Conservation (phyloP, 1,140 invertebrate species). For the Steinernema feltiae region DNA sequence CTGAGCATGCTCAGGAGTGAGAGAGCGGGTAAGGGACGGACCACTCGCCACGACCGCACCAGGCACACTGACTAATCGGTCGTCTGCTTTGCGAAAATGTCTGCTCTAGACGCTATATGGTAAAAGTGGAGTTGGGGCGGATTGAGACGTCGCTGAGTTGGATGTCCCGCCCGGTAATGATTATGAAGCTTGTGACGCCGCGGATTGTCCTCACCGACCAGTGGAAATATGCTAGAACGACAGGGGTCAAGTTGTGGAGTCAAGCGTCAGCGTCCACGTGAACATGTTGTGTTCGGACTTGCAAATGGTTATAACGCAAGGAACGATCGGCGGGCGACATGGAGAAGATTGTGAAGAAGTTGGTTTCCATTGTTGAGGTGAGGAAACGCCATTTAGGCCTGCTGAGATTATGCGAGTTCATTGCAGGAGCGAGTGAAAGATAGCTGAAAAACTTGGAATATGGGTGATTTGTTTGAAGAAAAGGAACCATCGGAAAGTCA, state of each 20-base stretch:
- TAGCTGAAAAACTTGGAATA: constrained; percentile 22
- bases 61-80: constrained; percentile 39
- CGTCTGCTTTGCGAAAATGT: constrained; percentile 39
- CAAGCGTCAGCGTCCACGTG: constrained; percentile 34
- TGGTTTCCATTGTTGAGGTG: constrained; percentile 47
- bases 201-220: constrained; percentile 40
- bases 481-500: background rate
- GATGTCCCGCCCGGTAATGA: constrained; percentile 51
- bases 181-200: constrained; percentile 40
- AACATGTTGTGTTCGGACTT: constrained; percentile 44
- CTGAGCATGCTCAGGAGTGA: no score
- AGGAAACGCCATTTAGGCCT: background rate
- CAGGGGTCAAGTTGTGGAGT: constrained; percentile 36
- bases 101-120: no score
- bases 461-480: background rate
- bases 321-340: constrained; percentile 46
- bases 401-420: background rate
- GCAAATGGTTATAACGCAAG: constrained; percentile 52
- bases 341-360: constrained; percentile 45
- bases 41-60: no score
- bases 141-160: constrained; percentile 48
- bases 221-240: constrained; percentile 27
- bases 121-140: constrained; percentile 33
- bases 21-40: no score
- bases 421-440: constrained; percentile 46